Evolutionary conservation across 2,888 invertebrate genomes (phyloP), one percentile per base, ranked within the genome.

Genomic region (Dicycla oo): DNA sequence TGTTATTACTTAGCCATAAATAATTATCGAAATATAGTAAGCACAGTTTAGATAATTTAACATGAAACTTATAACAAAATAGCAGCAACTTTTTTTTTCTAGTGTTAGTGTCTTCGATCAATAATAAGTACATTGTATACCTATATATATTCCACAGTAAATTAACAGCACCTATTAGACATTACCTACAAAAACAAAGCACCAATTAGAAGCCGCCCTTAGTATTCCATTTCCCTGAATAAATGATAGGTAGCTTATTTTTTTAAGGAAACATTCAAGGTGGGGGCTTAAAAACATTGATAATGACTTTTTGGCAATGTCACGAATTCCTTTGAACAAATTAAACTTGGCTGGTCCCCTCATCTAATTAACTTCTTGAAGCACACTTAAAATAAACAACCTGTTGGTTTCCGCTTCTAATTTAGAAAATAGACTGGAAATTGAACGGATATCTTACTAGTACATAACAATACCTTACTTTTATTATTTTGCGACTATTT

Each of bases 351-450:
- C 73, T 79, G 83, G 83, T 81, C 80, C 86, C 84, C 87, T 86
- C 72, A 81, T 81, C 87, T 88, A 89, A 89, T 89, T 89, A 88
- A 87, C 87, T 88, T 87, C 84, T 86, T 84, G 78, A 82, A 84
- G 81, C 78, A 73, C 83, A 84, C 72, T 87, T 86, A 85, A 84
- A 86, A 87, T 83, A 87, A 83, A 83, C 86, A 86, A 86, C 86
- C 86, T 86, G 86, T 86, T 86, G 82, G 85, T 75, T 80, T 65
- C 61, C 74, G 67, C 66, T 76, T 74, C 73, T 75, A 83, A 86
- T 83, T 84, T 83, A 69, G 67, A 78, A 66, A 58, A 73, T 75
- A 74, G 67, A 61, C 69, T 73, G 60, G 49, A 67, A 74, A 80
- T 53, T 75, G 63, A 67, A 74, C 69, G 49, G 61, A 76, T 71